Evolutionary conservation across 2,113 vertebrate species (phyloP), one percentile per base, ranked within the genome.

Genomic region (Gyps fulvus): DNA sequence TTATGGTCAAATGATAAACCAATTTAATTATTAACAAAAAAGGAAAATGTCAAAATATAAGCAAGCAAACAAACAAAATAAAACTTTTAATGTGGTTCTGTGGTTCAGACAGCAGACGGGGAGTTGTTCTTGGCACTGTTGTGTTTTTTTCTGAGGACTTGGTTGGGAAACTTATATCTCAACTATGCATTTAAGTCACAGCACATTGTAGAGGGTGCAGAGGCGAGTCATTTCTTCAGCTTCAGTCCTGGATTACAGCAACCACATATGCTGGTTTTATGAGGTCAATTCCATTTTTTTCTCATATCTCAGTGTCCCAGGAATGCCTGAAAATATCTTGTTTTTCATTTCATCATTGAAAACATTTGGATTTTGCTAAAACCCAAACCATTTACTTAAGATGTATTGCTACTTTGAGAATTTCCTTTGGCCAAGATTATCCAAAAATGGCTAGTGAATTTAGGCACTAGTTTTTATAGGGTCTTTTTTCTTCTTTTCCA

Each of bases 101-200:
- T 85, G 83, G 84, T 85, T 95, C 49, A 93, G 81, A 80, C 62
- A 82, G 57, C 81, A 95, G 87, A 91, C 31, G 0, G 10, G 36
- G 70, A 76, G 77, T 94, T 97, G 66, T 94, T 95, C 84, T 97
- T 97, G 97, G 96, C 93, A 89, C 54, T 29, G 20, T 31, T 61
- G 19, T 38, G 7, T 16, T 80, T 92, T 80, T 74, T 94, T 87
- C 87, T 93, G 83, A 95, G 83, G 92, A 83, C n/a, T 85, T 50
- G 21, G 25, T 97, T 94, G 62, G 71, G 61, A 96, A 95, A 94
- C 91, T 87, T 94, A 52, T 66, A 73, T 79, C 42, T 93, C 70
- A 97, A 23, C 34, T 96, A 91, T 77, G 81, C 70, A 89, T 92
- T 95, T 95, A 94, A 93, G 89, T 87, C 69, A 84, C 73, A 92